phyloP scores from a whole-genome alignment of 2,113 vertebrate genomes.

The Mola mola region DNA sequence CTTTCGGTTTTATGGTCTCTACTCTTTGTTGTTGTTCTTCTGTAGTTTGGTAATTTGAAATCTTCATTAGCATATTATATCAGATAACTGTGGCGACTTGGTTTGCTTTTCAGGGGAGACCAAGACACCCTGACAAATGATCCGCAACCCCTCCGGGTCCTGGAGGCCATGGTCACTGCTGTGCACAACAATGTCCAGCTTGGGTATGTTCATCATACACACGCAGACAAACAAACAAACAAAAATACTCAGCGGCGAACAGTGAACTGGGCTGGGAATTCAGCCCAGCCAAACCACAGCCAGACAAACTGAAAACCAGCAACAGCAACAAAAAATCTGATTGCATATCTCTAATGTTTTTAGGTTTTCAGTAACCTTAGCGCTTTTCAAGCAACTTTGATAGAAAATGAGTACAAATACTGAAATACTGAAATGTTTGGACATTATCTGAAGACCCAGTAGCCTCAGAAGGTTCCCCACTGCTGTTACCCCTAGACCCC shows the following conservation, averaged over 20 bases:
- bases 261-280: too few relatives aligned
- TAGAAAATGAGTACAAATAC: too few relatives aligned
- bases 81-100: slow-evolving; percentile 47
- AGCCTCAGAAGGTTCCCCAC: too few relatives aligned
- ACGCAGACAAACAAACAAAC: slow-evolving; percentile 4
- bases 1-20: slow-evolving; percentile 29
- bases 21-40: slow-evolving; percentile 23
- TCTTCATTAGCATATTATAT: slow-evolving; percentile 47
- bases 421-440: neutral
- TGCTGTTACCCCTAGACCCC: too few relatives aligned
- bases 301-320: too few relatives aligned
- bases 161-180: slow-evolving; percentile 77
- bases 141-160: slow-evolving; percentile 72
- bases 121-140: slow-evolving; percentile 66
- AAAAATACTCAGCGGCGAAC: neutral
- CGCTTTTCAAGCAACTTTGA: too few relatives aligned
- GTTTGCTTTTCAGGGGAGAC: slow-evolving; percentile 70
- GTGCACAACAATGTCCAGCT: slow-evolving; percentile 76
- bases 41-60: slow-evolving; percentile 48
- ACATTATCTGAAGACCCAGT: too few relatives aligned
- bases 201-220: slow-evolving; percentile 65
- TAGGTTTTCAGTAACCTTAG: too few relatives aligned
- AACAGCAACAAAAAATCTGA: too few relatives aligned
- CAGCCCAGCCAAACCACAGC: too few relatives aligned
- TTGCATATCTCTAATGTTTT: too few relatives aligned